These are phyloP conservation scores for Ormyrus rosae DNA, from an alignment of 2,888 invertebrate species.

Conservation along the genomic window DNA sequence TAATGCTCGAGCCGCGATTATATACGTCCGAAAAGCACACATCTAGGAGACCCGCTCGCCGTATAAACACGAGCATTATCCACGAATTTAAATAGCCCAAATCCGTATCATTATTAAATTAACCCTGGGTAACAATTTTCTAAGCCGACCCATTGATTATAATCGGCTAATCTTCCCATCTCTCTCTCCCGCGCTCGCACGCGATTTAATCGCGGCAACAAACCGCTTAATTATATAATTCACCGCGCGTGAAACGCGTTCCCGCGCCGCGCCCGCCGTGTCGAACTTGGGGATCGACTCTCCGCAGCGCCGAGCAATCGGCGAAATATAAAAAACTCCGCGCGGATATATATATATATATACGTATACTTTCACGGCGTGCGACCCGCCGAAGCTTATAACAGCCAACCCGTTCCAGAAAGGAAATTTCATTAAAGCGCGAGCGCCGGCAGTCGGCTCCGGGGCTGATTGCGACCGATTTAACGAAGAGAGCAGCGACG, in stretches of 20 bases:
- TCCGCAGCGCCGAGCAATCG: too few species aligned
- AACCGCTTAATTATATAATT: conserved; percentile 51
- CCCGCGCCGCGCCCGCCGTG: background rate
- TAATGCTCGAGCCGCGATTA: conserved; percentile 9
- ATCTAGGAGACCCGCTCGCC: background rate
- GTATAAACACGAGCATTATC: conserved; percentile 29
- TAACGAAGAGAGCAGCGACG: conserved; percentile 8
- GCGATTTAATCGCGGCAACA: conserved; percentile 36
- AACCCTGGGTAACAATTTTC: conserved; percentile 39
- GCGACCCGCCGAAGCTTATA: too few species aligned
- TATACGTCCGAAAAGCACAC: conserved; percentile 23
- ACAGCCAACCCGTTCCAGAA: background rate
- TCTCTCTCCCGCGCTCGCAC: conserved; percentile 6
- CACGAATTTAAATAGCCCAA: conserved; percentile 38
- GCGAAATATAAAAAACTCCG: too few species aligned
- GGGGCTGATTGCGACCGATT: conserved; percentile 48
- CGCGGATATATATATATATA: too few species aligned
- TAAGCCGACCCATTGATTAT: conserved; percentile 38
- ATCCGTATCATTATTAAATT: conserved; percentile 44
- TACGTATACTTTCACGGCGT: conserved; percentile 1
- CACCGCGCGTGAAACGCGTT: conserved; percentile 36
- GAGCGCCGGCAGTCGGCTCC: conserved; percentile 21
- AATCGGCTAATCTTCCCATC: conserved; percentile 45
- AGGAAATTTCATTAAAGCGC: conserved; percentile 39
- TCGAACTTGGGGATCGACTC: too few species aligned